Evolutionary conservation across 2,113 vertebrate species (phyloP).

Genomic region (Odontophorus gujanensis): DNA sequence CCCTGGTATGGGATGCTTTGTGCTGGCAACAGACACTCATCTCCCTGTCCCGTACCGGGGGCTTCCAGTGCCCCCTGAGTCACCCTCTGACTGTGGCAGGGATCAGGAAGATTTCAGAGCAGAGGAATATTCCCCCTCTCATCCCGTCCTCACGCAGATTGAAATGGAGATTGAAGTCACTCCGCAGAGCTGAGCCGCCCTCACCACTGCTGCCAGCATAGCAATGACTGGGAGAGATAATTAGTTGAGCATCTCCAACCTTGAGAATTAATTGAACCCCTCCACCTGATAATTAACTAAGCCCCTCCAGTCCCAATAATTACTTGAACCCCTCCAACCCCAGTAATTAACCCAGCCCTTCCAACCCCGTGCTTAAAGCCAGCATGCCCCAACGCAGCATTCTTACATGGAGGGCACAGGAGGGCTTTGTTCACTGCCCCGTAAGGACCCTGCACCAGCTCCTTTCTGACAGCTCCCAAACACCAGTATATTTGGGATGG

Average conservation of each 20-base stretch:
- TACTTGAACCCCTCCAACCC: not conserved
- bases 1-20: not conserved
- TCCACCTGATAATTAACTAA: not conserved
- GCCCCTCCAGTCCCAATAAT: not conserved
- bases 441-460: not conserved
- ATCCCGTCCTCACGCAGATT: not conserved
- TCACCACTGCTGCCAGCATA: fast-evolving
- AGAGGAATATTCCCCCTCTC: not conserved
- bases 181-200: not conserved
- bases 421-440: fast-evolving
- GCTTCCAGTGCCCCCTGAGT: not conserved
- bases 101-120: not conserved
- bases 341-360: not conserved
- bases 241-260: not conserved
- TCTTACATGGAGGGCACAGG: fast-evolving
- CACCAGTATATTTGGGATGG: not conserved
- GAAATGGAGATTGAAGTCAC: not conserved
- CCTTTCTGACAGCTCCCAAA: not conserved
- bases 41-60: not conserved
- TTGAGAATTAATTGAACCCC: not conserved
- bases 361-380: not conserved
- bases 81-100: not conserved
- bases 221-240: not conserved
- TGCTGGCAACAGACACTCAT: not conserved
- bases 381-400: not conserved